Evolutionary conservation across 2,888 invertebrate genomes (phyloP).

Genomic region (Cryptus armator): DNA sequence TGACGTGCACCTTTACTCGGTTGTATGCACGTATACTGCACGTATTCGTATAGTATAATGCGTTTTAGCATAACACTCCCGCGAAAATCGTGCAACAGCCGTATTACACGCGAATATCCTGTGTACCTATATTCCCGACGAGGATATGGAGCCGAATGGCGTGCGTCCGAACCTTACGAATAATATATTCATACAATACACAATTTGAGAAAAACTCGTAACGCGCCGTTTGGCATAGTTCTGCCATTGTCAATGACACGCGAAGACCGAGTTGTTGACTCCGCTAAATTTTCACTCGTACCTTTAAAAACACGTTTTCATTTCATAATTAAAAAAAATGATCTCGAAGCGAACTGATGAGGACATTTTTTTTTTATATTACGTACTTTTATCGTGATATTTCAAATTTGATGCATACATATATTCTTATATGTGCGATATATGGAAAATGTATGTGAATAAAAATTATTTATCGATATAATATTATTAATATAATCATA

Average conservation of each 20-base stretch:
- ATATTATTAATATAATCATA: too few species aligned
- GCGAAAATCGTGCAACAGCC: conserved; percentile 7
- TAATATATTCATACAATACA: not conserved
- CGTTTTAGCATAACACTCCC: not conserved
- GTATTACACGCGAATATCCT: not conserved
- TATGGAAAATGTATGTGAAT: too few species aligned
- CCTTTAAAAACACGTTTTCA: not conserved
- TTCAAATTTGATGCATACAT: too few species aligned
- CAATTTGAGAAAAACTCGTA: not conserved
- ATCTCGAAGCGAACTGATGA: too few species aligned
- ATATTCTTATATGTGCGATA: too few species aligned
- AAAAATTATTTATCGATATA: too few species aligned
- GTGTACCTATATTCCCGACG: not conserved
- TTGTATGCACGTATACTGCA: not conserved
- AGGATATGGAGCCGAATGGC: not conserved
- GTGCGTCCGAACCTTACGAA: not conserved
- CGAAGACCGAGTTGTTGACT: not conserved
- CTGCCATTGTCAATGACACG: not conserved
- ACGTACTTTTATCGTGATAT: too few species aligned
- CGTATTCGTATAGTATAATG: not conserved
- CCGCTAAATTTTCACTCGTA: not conserved
- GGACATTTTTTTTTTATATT: too few species aligned
- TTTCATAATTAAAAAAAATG: not conserved
- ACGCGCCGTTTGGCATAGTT: not conserved
- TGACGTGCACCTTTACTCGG: not conserved